Conservation (phyloP, 2,888 invertebrate genomes). For the Nemoura dubitans region DNA sequence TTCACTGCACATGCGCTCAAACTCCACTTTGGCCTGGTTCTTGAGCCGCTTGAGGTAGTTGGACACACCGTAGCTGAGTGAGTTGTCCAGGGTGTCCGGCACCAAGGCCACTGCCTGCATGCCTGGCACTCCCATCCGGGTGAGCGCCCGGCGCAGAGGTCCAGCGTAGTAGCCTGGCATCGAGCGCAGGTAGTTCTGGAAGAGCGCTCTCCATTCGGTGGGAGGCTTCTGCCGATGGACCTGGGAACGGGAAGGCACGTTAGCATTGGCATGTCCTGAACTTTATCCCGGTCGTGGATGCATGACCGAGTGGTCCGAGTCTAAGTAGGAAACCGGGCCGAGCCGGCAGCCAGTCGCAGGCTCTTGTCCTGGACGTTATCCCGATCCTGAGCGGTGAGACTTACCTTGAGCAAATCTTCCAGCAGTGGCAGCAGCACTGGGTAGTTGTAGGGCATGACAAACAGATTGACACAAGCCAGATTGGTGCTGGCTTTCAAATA, state of each 20-base stretch:
- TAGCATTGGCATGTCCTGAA: too few species aligned
- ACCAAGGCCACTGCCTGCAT: slow-evolving; percentile 84
- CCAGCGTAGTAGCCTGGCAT: slow-evolving; percentile 95
- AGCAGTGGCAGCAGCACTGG: slow-evolving; percentile 90
- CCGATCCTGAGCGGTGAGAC: too few species aligned
- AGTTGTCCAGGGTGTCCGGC: slow-evolving; percentile 92
- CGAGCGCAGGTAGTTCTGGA: slow-evolving; percentile 93
- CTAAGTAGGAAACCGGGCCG: too few species aligned
- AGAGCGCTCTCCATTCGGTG: slow-evolving; percentile 90
- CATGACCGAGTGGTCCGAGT: too few species aligned
- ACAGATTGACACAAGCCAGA: slow-evolving; percentile 92
- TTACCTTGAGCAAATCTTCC: slow-evolving; percentile 86
- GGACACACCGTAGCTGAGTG: slow-evolving; percentile 90
- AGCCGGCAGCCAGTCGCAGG: too few species aligned
- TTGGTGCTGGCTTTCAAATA: slow-evolving; percentile 96
- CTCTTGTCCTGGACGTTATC: too few species aligned
- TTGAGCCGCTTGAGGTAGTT: slow-evolving; percentile 96
- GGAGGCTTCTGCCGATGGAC: slow-evolving; percentile 92
- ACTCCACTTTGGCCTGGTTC: slow-evolving; percentile 91
- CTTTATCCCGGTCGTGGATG: too few species aligned
- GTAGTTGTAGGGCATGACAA: slow-evolving; percentile 99
- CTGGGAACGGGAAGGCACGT: too few species aligned
- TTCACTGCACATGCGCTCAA: slow-evolving; percentile 83
- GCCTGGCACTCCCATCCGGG: slow-evolving; percentile 89
- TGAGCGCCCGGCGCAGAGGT: slow-evolving; percentile 87